Conservation (phyloP, 1,140 invertebrate genomes). For the Drosophila pandora region DNA sequence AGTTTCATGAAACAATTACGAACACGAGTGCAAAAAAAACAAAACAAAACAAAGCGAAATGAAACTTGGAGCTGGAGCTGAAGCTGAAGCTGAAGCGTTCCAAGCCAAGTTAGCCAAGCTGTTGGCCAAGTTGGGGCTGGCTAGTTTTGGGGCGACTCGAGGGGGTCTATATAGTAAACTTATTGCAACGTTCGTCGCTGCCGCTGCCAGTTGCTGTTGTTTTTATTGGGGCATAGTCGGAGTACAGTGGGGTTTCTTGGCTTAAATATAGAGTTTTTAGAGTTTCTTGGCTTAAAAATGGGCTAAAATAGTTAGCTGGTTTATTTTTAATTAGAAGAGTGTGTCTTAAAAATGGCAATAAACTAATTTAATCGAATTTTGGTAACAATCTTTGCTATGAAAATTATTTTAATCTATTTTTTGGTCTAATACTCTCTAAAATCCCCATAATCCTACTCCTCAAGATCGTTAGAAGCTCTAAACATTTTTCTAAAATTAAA, state of each 20-base stretch:
- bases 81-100: constrained; percentile 33
- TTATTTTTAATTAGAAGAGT: no score
- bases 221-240: constrained; percentile 38
- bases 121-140: constrained; percentile 9
- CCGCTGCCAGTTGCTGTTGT: constrained; percentile 22
- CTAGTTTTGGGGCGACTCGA: constrained; percentile 18
- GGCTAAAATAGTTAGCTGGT: no score
- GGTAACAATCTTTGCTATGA: no score
- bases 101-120: constrained; percentile 45
- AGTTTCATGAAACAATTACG: constrained; percentile 80
- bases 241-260: constrained; percentile 41
- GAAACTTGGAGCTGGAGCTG: constrained; percentile 25
- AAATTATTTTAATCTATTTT: no score
- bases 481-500: background rate
- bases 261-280: background rate
- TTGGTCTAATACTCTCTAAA: no score
- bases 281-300: no score
- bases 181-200: constrained; percentile 41
- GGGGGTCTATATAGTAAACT: constrained; percentile 25
- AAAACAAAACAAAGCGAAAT: constrained; percentile 29
- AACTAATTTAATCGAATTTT: no score
- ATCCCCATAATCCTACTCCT: no score
- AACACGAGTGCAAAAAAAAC: constrained; percentile 42
- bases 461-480: no score
- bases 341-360: no score